These are phyloP conservation scores for Dendroctonus ponderosae DNA, from an alignment of 1,140 invertebrate species.

Conservation along the genomic window DNA sequence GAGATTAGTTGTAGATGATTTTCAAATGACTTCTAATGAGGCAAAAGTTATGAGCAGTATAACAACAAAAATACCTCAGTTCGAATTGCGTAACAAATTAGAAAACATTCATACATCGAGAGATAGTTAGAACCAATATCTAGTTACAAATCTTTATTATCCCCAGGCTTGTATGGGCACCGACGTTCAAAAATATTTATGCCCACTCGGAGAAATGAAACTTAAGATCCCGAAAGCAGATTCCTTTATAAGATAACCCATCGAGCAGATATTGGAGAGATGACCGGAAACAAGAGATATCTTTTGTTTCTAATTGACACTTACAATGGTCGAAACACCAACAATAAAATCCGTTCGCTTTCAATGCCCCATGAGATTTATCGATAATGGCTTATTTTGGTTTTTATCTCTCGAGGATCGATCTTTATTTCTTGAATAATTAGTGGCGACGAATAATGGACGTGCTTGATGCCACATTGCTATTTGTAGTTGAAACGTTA, in stretches of 20 bases:
- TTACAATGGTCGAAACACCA: constrained; percentile 28
- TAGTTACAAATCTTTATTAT: too few relatives aligned
- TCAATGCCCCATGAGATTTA: constrained; percentile 19
- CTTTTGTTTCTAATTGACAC: constrained; percentile 29
- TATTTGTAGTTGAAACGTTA: background rate
- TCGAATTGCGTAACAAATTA: too few relatives aligned
- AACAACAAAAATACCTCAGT: too few relatives aligned
- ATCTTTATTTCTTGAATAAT: constrained; percentile 31
- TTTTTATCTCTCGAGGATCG: constrained; percentile 21
- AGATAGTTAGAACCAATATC: too few relatives aligned
- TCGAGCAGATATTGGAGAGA: constrained; percentile 25
- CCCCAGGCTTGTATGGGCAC: too few relatives aligned
- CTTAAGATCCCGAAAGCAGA: background rate
- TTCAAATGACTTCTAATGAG: too few relatives aligned
- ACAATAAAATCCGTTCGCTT: constrained; percentile 18
- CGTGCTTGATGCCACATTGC: background rate
- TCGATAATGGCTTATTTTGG: constrained; percentile 18
- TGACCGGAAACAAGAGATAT: constrained; percentile 31
- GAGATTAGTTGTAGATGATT: too few relatives aligned
- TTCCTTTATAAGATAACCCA: constrained; percentile 15
- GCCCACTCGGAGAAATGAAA: too few relatives aligned
- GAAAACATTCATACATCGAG: too few relatives aligned
- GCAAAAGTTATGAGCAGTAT: too few relatives aligned
- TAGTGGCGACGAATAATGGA: constrained; percentile 12
- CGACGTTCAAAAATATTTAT: too few relatives aligned